Conservation (phyloP, 2,888 invertebrate genomes). For the Cataglyphis rosenhaueri region DNA sequence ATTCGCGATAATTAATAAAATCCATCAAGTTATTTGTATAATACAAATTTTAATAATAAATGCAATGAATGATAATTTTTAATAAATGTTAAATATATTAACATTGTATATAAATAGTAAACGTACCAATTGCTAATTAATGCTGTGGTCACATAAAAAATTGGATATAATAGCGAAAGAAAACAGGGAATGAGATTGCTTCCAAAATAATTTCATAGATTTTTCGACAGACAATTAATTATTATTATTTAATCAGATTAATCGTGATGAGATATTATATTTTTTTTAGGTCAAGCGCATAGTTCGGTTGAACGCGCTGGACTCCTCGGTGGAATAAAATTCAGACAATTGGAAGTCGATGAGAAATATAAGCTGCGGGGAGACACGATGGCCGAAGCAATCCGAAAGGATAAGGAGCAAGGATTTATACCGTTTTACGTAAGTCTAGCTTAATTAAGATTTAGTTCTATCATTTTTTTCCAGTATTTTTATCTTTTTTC, state of each 20-base stretch:
- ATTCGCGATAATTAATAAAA: neutral
- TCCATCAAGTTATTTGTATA: neutral
- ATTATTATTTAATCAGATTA: conserved; percentile 9
- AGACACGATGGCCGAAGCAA: conserved; percentile 91
- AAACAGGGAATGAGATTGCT: neutral
- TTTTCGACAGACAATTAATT: neutral
- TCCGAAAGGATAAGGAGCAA: conserved; percentile 93
- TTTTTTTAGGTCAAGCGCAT: conserved; percentile 93
- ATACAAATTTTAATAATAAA: neutral
- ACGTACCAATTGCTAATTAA: neutral
- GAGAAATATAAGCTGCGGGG: conserved; percentile 91
- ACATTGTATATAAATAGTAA: neutral
- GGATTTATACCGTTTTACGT: conserved; percentile 99
- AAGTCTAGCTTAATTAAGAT: conserved; percentile 84
- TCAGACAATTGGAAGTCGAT: conserved; percentile 91
- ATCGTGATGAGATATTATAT: neutral
- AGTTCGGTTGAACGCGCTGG: conserved; percentile 98
- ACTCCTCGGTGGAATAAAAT: conserved; percentile 93
- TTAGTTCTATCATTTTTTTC: neutral
- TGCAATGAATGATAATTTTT: neutral
- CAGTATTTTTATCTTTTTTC: neutral
- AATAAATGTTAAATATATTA: neutral
- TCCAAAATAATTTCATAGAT: neutral
- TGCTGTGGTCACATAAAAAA: neutral
- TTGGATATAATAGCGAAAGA: neutral